Conservation (phyloP, 1,140 invertebrate genomes). For the Ephestia elutella region DNA sequence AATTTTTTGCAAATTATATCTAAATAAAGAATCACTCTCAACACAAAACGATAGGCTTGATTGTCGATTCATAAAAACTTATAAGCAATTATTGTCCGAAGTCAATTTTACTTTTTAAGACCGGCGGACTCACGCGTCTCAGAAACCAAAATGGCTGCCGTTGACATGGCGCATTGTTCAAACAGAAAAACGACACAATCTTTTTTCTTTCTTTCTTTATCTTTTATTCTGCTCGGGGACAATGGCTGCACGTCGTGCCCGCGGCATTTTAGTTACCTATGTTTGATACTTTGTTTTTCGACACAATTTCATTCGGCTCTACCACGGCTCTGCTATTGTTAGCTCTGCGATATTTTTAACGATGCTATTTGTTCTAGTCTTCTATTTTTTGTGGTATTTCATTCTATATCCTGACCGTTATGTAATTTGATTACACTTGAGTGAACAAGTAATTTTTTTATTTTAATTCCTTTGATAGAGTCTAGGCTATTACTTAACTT, state of each 20-base stretch:
- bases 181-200: constrained; percentile 63
- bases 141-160: constrained; percentile 56
- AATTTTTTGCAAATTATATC: too few species aligned
- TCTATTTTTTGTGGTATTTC: background rate
- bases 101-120: constrained; percentile 11
- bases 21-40: background rate
- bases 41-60: background rate
- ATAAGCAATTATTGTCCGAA: constrained; percentile 14
- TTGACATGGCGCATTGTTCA: constrained; percentile 64
- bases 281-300: constrained; percentile 32
- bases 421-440: background rate
- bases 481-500: too few species aligned
- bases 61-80: constrained; percentile 8
- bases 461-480: too few species aligned
- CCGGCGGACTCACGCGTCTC: constrained; percentile 26
- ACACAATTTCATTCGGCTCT: background rate
- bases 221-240: constrained; percentile 49
- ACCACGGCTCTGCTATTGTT: background rate
- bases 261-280: constrained; percentile 57
- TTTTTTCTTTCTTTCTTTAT: constrained; percentile 59
- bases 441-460: too few species aligned
- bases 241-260: constrained; percentile 51
- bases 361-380: background rate
- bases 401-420: background rate
- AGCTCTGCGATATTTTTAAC: background rate